Conservation (phyloP, 1,140 invertebrate species). For the Saxidomus purpurata region DNA sequence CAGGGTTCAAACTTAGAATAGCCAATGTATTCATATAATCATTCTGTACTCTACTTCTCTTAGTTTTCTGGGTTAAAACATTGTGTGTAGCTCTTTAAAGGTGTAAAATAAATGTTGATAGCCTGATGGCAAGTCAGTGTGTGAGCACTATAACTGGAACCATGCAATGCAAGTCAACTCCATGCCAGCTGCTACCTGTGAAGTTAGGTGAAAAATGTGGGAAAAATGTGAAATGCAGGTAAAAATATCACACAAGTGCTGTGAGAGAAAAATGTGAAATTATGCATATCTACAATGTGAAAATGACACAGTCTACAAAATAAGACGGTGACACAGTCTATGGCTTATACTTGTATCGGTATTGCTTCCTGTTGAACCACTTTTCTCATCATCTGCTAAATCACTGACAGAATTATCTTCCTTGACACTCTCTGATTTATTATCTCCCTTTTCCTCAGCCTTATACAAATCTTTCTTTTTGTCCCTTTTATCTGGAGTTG, state of each 20-base stretch:
- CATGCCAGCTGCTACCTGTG: constrained; percentile 1
- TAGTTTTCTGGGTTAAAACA: too few species aligned
- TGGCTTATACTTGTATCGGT: neutral
- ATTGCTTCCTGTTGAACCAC: neutral
- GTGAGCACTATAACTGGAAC: neutral
- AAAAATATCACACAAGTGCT: neutral
- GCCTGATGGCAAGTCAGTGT: neutral
- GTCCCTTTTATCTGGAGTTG: neutral
- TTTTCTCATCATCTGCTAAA: neutral
- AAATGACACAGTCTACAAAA: neutral
- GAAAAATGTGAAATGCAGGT: neutral
- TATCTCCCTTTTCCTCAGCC: constrained; percentile 40
- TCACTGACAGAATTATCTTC: constrained; percentile 24
- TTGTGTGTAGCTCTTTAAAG: too few species aligned
- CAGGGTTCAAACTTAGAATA: too few species aligned
- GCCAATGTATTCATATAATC: too few species aligned
- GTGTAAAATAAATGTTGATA: too few species aligned
- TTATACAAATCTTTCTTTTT: constrained; percentile 25
- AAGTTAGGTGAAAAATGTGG: neutral
- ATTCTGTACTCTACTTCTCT: too few species aligned
- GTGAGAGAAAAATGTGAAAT: constrained; percentile 27
- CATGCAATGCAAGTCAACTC: constrained; percentile 1
- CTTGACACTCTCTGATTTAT: constrained; percentile 25
- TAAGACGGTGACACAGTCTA: neutral
- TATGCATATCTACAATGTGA: neutral